A percentile compares a stretch with the other conserved stretches of the same genome.
These are phyloP conservation scores for Cerastis rubricosa DNA, from an alignment of 2,888 invertebrate species.

Conservation along the genomic window DNA sequence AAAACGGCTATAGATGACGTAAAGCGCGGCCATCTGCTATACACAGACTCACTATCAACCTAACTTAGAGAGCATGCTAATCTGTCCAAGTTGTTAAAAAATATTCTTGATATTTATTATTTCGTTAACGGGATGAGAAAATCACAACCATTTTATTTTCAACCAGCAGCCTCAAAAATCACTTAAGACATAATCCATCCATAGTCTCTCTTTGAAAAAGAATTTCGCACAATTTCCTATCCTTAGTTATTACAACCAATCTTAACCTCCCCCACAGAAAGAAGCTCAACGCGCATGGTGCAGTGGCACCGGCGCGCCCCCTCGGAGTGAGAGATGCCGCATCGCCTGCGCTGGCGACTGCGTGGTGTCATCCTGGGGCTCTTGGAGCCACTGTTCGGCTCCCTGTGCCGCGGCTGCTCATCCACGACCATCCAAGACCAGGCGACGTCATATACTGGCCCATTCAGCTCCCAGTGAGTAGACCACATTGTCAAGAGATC, in stretches of 20 bases:
- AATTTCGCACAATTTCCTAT: not conserved
- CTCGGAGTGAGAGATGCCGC: conserved; percentile 90
- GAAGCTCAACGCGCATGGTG: conserved; percentile 90
- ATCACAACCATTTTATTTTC: not conserved
- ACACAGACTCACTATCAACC: not conserved
- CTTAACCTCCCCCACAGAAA: conserved; percentile 75
- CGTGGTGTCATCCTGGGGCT: conserved; percentile 92
- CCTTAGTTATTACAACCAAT: not conserved
- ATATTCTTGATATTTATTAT: not conserved
- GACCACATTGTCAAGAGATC: not conserved
- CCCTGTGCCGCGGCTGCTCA: conserved; percentile 81
- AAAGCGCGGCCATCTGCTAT: not conserved
- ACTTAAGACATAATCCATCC: not conserved
- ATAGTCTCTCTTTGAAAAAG: not conserved
- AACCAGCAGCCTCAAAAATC: not conserved
- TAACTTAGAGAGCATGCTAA: not conserved
- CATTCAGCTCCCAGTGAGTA: conserved; percentile 83
- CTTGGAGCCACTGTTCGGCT: conserved; percentile 90
- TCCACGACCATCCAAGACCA: conserved; percentile 76
- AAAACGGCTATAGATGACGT: not conserved
- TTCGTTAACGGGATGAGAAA: not conserved
- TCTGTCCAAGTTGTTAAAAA: not conserved
- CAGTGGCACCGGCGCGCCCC: conserved; percentile 85
- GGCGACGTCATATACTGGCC: conserved; percentile 82
- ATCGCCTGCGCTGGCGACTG: conserved; percentile 93